Evolutionary conservation across 2,113 vertebrate species (phyloP).

Genomic region (Axis porcinus): DNA sequence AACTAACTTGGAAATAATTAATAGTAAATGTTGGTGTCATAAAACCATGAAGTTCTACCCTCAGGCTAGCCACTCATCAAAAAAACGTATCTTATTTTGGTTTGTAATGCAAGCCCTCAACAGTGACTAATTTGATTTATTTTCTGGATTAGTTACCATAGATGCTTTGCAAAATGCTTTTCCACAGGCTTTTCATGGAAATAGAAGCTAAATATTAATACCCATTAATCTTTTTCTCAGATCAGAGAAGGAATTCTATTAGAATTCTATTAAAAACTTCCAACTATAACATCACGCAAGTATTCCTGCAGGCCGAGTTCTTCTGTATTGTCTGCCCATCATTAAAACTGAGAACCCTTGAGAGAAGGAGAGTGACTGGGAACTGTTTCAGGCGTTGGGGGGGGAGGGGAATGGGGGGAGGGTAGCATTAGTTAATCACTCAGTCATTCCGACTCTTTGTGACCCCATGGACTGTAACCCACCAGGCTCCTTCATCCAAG

Average conservation of each 20-base stretch:
- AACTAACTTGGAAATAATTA: conserved; percentile 31
- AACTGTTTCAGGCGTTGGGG: neutral
- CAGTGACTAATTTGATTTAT: conserved; percentile 38
- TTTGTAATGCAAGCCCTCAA: neutral
- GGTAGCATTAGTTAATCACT: neutral
- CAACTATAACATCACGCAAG: neutral
- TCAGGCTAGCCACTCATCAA: neutral
- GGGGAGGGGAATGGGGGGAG: fast-evolving
- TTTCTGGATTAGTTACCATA: conserved; percentile 44
- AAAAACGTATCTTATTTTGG: conserved; percentile 19
- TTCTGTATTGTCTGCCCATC: neutral
- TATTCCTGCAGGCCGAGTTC: neutral
- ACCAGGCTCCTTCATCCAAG: neutral
- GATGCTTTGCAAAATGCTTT: conserved; percentile 38
- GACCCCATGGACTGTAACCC: neutral
- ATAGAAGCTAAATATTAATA: conserved; percentile 34
- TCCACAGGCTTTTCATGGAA: conserved; percentile 38
- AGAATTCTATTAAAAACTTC: neutral
- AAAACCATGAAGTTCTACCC: neutral
- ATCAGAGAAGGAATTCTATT: conserved; percentile 33
- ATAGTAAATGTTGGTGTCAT: neutral
- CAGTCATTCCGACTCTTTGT: neutral
- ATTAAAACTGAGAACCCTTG: too few species aligned
- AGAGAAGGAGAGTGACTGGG: neutral
- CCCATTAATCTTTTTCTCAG: conserved; percentile 27